Base-by-base conservation (phyloP, 2,113 vertebrate genomes). In the Mormoops blainvillei region DNA sequence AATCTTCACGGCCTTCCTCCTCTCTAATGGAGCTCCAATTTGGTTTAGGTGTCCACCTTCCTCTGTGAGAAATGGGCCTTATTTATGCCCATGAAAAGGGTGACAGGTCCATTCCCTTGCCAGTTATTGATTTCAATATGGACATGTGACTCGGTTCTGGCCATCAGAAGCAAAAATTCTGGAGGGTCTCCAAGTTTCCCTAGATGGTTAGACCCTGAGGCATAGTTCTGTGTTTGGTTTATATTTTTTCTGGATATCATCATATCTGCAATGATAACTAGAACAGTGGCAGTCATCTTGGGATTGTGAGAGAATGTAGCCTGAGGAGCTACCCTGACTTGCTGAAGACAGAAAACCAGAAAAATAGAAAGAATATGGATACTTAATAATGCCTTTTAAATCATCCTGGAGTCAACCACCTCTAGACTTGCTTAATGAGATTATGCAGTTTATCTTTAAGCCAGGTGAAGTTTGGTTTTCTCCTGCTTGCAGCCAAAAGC, bases 381-480 rank as follows among this genome's bases (percentile, higher is more conserved):
- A 14, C 12, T 71, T 81, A 43, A 81, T 54, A 45, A 76, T 54
- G 31, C 18, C 31, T 45, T 82, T 86, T 89, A 87, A 89, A 68
- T 45, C 22, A 58, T 45, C 86, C 2, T 70, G 74, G 73, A 33
- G 22, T 81, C 50, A 86, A 45, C 11, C 5, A 63, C 36, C 33
- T 71, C 36, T 15, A 70, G 24, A 77, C 70, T 88, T 82, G 20
- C 63, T 90, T 33, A 81, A 90, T 48, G 36, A 93, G 43, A 71
- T 45, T 76, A 81, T 9, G 67, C 20, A 93, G 43, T 87, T 86
- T 83, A 63, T 86, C 76, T 95, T 87, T 73, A 83, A 93, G 61
- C 43, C 43, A 38, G 3, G 70, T 61, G 43, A 48, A 92, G 61
- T 87, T 81, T 87, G 36, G 1, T 90, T 41, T 45, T 93, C 26